These are phyloP conservation scores for Mesoligia furuncula DNA, from an alignment of 2,888 invertebrate genomes.

Conservation along the genomic window DNA sequence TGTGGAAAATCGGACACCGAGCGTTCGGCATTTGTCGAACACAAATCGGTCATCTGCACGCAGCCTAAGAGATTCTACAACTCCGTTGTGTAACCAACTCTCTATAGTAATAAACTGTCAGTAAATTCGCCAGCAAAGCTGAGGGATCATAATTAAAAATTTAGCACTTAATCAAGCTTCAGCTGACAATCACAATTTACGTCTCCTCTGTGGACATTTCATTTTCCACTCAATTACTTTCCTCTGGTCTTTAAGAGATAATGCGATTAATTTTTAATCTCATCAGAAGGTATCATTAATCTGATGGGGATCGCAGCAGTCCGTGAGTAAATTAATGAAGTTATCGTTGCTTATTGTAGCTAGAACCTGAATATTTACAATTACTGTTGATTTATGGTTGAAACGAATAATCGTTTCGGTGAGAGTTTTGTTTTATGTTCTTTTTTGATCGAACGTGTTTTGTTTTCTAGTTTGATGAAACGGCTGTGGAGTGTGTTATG, in stretches of 20 bases:
- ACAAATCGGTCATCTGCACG: conserved; percentile 7
- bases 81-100: conserved; percentile 34
- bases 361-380: conserved; percentile 69
- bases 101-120: conserved; percentile 56
- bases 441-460: conserved; percentile 68
- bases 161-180: conserved; percentile 88
- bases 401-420: conserved; percentile 55
- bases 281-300: conserved; percentile 69
- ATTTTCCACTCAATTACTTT: conserved; percentile 85
- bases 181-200: conserved; percentile 85
- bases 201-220: conserved; percentile 78
- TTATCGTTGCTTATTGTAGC: conserved; percentile 73
- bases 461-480: conserved; percentile 50
- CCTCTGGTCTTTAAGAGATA: conserved; percentile 76
- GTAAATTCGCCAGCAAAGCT: conserved; percentile 69
- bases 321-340: conserved; percentile 71
- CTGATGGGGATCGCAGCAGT: conserved; percentile 48
- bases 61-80: conserved; percentile 44
- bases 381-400: conserved; percentile 73
- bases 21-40: neutral
- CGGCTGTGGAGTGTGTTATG: neutral
- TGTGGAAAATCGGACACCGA: neutral
- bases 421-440: conserved; percentile 63
- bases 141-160: conserved; percentile 85
- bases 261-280: conserved; percentile 85